phyloP scores from a whole-genome alignment of 2,888 invertebrate genomes.

The Cepaea hortensis region DNA sequence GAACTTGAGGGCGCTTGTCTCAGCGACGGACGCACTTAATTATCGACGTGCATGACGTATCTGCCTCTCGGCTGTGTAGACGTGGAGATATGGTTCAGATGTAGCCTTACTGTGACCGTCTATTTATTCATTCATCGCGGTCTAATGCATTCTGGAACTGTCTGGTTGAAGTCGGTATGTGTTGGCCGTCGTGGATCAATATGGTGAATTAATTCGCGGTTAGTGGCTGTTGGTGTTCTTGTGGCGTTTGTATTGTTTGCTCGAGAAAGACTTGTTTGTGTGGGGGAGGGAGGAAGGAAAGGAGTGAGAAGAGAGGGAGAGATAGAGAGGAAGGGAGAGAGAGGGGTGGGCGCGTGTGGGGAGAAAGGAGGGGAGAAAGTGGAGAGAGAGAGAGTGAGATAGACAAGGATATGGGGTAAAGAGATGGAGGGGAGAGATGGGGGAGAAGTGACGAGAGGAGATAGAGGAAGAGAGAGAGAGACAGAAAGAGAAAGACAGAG shows the following conservation, averaged over 20 bases:
- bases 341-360: background rate
- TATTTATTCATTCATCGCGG: background rate
- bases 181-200: background rate
- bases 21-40: background rate
- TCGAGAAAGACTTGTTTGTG: background rate
- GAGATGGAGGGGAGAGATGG: no score
- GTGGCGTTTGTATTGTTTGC: background rate
- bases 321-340: background rate
- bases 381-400: no score
- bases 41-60: background rate
- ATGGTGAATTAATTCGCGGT: background rate
- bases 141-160: background rate
- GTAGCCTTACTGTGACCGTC: no score
- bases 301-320: background rate
- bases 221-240: background rate
- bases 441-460: background rate
- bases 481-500: background rate
- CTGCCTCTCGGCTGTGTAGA: background rate
- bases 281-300: background rate
- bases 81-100: background rate
- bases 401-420: no score
- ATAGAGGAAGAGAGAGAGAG: background rate
- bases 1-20: background rate
- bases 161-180: background rate
- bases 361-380: no score